Base-by-base conservation (phyloP, 2,113 vertebrate genomes). In the Petromus typicus region DNA sequence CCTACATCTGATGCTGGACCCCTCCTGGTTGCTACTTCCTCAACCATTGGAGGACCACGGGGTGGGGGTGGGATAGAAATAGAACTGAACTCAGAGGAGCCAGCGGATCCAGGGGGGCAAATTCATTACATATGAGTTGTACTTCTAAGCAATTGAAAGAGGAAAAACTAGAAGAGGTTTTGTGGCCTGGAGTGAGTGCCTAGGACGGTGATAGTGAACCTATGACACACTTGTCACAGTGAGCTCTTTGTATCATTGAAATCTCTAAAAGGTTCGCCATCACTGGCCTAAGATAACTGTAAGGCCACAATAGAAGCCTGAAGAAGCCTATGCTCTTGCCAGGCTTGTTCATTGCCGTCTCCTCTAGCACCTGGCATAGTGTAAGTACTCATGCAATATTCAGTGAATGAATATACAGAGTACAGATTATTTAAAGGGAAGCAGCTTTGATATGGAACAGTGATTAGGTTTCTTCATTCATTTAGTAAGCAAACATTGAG, bases 391-490 rank as follows among this genome's bases (percentile, higher is more conserved):
- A 88, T 25, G 59, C 91, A 85, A 63, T 2, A 17, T 84, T 80
- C 6, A 11, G 12, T 11, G 12, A 71, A 18, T 75, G 78, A 76
- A n/a, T 93, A 32, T 76, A 79, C 69, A 71, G 32, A 91, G 61
- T 61, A 84, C 67, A 90, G 22, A 61, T 73, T 73, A 67, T 87
- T 93, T 78, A 54, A 85, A 84, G 48, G 78, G 48, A 95, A 95
- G 57, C 94, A 84, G 43, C 13, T 90, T 89, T 48, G n/a, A 76
- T 96, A 43, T 67, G 30, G 75, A 82, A 92, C 57, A 90, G 69
- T 93, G 54, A 79, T 40, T 12, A 54, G 91, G 93, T 95, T 59
- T 92, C 83, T 71, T 89, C 81, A 76, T 92, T 95, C 66, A 85
- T 85, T 92, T 90, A 30, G 51, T 87, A 78, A 94, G 82, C 78